Base-by-base conservation (phyloP, 1,140 invertebrate species). In the Pseudomyrmex dendroicus region DNA sequence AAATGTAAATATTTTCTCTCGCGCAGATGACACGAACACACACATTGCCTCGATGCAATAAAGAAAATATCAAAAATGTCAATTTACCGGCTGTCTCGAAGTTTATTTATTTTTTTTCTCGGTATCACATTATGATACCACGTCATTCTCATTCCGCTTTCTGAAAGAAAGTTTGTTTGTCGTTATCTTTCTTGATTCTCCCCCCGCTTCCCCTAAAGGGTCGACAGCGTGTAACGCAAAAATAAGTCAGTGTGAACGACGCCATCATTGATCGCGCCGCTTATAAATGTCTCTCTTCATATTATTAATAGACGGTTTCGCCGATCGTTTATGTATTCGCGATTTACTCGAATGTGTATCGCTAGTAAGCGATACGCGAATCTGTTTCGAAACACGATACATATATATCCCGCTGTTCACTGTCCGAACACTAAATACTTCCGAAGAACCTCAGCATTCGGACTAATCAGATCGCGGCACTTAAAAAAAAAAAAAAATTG, bases 201-300 rank as follows among this genome's bases (percentile, higher is more conserved):
- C 5, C 2, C 64, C 48, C 10, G 54, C 48, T 48, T 44, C 59
- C n/a, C 46, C 22, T 25, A 54, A 57, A 78, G 64, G 64, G 17
- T 78, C 64, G 63, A 57, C 74, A 46, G 74, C 63, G 74, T 20
- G 74, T 78, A 66, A 78, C 64, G 76, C 76, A 70, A 72, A 72
- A 80, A 80, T 80, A 80, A 80, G 54, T 80, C 76, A 80, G 59
- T 80, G 66, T 80, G 44, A n/a, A 80, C 76, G 76, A 70, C 66
- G 64, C 54, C 54, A 80, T 80, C 66, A 80, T 80, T 80, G 76
- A 80, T 80, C 76, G 57, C 20, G 66, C 20, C 10, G 76, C 76
- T 80, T 70, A 80, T 80, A 80, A 80, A 80, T 80, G 76, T 63
- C 46, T 70, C 66, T 61, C 76, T 44, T n/a, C 22, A 54, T 54